A percentile compares a stretch with the other conserved stretches of the same genome.
phyloP scores from a whole-genome alignment of 2,797 vertebrate species.

The Gymnoscopelus microlampas region DNA sequence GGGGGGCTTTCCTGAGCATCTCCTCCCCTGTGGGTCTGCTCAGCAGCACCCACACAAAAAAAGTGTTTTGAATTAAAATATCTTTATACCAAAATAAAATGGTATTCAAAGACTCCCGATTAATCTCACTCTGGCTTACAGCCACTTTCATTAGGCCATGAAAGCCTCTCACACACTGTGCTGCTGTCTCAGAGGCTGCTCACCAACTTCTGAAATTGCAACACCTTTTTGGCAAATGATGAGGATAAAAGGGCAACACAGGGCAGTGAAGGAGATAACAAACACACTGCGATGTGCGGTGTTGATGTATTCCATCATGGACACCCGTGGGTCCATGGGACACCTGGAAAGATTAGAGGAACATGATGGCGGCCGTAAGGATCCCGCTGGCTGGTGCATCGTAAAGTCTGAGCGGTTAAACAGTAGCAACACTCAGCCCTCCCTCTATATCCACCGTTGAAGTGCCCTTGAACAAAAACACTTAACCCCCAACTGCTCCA shows the following conservation, averaged over 20 bases:
- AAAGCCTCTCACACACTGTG: slow-evolving; percentile 31
- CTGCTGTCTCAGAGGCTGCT: slow-evolving; percentile 43
- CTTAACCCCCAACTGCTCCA: too few species aligned
- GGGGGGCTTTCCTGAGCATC: slow-evolving; percentile 42
- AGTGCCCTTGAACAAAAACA: too few species aligned
- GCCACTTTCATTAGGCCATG: slow-evolving; percentile 56
- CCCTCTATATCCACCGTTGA: too few species aligned
- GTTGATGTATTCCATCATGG: slow-evolving; percentile 30
- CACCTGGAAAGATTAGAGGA: too few species aligned
- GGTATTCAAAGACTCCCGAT: slow-evolving; percentile 59
- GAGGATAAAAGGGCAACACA: slow-evolving; percentile 20
- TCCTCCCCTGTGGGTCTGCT: slow-evolving; percentile 41
- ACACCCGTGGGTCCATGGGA: not conserved
- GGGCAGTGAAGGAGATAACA: not conserved
- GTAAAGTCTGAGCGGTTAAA: too few species aligned
- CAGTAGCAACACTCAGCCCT: too few species aligned
- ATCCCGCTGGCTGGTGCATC: too few species aligned
- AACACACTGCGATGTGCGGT: not conserved
- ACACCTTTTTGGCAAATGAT: slow-evolving; percentile 43
- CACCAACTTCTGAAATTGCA: slow-evolving; percentile 64
- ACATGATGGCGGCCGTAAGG: too few species aligned
- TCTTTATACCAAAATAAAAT: slow-evolving; percentile 60
- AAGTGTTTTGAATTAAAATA: slow-evolving; percentile 58
- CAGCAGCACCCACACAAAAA: slow-evolving; percentile 57
- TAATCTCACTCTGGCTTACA: slow-evolving; percentile 50